These are phyloP conservation scores for Bombus balteatus DNA, from an alignment of 1,140 invertebrate genomes.

Conservation along the genomic window DNA sequence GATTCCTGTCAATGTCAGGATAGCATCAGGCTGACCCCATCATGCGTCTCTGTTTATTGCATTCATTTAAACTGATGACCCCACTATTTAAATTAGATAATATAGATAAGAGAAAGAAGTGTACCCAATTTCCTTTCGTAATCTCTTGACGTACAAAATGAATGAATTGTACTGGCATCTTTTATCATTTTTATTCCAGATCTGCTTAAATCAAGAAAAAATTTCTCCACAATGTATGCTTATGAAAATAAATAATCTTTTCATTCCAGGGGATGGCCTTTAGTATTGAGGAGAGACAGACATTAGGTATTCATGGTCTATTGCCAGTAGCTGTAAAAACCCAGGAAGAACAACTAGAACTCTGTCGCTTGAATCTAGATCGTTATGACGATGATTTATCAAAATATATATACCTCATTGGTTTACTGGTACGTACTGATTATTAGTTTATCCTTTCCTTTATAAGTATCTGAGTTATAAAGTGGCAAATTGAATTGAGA, in stretches of 20 bases:
- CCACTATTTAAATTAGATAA: neutral
- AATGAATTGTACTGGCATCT: too few relatives aligned
- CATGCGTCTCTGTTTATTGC: neutral
- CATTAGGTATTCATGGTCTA: conserved; percentile 92
- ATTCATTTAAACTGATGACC: neutral
- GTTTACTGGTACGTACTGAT: conserved; percentile 85
- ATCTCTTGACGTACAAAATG: neutral
- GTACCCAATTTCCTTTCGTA: neutral
- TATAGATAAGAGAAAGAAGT: neutral
- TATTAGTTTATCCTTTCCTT: neutral
- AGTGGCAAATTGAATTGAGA: neutral
- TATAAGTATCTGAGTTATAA: too few relatives aligned
- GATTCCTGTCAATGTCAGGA: conserved; percentile 5
- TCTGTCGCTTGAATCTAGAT: conserved; percentile 88
- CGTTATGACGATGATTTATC: conserved; percentile 89
- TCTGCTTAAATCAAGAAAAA: too few relatives aligned
- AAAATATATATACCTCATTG: conserved; percentile 91
- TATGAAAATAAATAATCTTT: neutral
- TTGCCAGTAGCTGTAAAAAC: conserved; percentile 91
- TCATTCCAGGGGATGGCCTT: conserved; percentile 91
- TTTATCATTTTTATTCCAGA: too few relatives aligned
- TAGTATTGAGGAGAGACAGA: conserved; percentile 91
- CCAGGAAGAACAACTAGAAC: conserved; percentile 91
- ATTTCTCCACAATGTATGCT: too few relatives aligned
- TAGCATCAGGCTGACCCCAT: neutral